Evolutionary conservation across 1,140 invertebrate genomes (phyloP).

Genomic region (Cryptotermes secundus): DNA sequence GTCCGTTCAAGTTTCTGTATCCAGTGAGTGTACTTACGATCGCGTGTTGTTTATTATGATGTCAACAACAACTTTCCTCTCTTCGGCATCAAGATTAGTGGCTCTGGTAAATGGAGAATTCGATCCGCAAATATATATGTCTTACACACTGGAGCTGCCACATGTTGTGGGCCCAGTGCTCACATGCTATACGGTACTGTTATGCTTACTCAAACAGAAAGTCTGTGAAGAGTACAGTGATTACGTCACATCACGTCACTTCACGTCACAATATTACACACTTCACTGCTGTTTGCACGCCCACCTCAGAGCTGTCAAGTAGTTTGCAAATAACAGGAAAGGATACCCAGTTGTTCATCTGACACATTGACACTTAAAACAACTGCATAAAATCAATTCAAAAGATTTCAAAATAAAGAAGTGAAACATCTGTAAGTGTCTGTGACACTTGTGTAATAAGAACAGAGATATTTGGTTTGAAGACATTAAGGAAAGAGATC

Average conservation of each 20-base stretch:
- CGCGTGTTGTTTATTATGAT: neutral
- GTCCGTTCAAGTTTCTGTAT: neutral
- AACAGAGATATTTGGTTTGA: too few species aligned
- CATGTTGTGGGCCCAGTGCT: neutral
- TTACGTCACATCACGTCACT: neutral
- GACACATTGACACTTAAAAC: too few species aligned
- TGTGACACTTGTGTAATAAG: too few species aligned
- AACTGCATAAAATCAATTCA: too few species aligned
- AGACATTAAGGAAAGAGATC: too few species aligned
- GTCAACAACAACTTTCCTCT: constrained; percentile 1
- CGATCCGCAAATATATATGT: neutral
- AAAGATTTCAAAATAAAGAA: too few species aligned
- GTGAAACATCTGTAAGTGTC: too few species aligned
- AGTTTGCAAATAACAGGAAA: too few species aligned
- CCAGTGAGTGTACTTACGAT: neutral
- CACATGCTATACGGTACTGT: too few species aligned
- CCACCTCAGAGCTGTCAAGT: neutral
- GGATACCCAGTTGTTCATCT: too few species aligned
- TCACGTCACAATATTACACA: neutral
- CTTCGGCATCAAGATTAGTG: neutral
- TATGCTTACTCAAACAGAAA: too few species aligned
- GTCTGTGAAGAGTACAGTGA: neutral
- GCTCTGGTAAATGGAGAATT: neutral
- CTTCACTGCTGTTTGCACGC: neutral
- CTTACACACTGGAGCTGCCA: neutral